A percentile compares a stretch with the other conserved stretches of the same genome.
These are phyloP conservation scores for Bellardia pandia DNA, from an alignment of 2,888 invertebrate genomes.

Conservation along the genomic window DNA sequence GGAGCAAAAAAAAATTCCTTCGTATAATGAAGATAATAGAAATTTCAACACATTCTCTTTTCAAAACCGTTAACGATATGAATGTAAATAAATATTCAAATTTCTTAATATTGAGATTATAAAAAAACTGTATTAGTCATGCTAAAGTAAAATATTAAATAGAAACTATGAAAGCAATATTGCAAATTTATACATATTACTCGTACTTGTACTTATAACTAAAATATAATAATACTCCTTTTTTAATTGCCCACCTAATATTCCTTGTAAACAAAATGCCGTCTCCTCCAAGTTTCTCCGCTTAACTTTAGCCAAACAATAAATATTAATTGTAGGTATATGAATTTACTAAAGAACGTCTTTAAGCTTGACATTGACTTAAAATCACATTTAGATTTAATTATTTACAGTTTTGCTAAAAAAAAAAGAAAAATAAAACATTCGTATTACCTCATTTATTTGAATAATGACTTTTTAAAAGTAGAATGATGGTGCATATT, in stretches of 20 bases:
- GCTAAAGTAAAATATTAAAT: not conserved
- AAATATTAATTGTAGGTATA: not conserved
- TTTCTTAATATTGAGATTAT: constrained; percentile 8
- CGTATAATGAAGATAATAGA: too few relatives aligned
- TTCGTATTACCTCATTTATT: constrained; percentile 2
- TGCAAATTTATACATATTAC: not conserved
- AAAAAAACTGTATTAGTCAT: not conserved
- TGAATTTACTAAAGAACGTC: not conserved
- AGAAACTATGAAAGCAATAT: constrained; percentile 16
- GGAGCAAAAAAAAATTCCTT: too few relatives aligned
- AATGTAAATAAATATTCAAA: not conserved
- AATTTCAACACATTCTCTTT: too few relatives aligned
- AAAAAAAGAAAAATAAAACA: not conserved
- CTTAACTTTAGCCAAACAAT: not conserved
- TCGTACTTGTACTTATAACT: not conserved
- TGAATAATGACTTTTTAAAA: not conserved
- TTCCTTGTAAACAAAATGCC: constrained; percentile 5
- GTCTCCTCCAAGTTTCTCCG: not conserved
- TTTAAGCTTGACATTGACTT: not conserved
- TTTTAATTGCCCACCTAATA: not conserved
- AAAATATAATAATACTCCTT: not conserved
- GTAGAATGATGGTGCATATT: constrained; percentile 1
- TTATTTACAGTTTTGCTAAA: constrained; percentile 4
- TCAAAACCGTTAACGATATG: not conserved
- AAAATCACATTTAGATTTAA: not conserved